Evolutionary conservation across 2,888 invertebrate genomes (phyloP), one percentile per base, ranked within the genome.

Genomic region (Mythimna ferrago): DNA sequence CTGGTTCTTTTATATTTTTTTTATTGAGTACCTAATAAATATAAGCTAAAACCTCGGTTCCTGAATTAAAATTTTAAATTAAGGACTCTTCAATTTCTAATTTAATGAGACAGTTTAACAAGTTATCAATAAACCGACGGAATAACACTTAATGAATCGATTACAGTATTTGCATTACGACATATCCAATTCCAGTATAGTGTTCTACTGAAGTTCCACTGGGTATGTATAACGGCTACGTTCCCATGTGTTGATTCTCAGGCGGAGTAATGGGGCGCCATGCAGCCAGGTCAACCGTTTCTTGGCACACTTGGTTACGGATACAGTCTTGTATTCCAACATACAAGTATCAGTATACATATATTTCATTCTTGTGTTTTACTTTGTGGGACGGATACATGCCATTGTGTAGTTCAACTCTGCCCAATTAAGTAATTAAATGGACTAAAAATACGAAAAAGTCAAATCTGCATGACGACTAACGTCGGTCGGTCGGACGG

Each of bases 231-330:
- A 57, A 32, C 78, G 60, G n/a, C 32, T 51, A 21, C 54, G 62
- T 86, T 86, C 86, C 71, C 86, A 86, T 85, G 86, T 76, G 77
- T 75, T 78, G 64, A 66, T 86, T 86, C 86, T 74, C 86, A 86
- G 68, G 71, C 66, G 32, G 19, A 53, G 70, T 41, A 66, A 53
- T 78, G 14, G 70, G 32, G 51, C 76, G 57, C 71, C 70, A 64
- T 71, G 65, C 73, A 32, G 60, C 48, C 76, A 77, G 85, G 86
- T 85, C 85, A 80, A 86, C 86, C 86, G 85, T 84, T 86, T 80
- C 71, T 84, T 80, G 85, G 77, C 86, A 86, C 63, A 86, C 86
- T 66, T 71, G 62, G 51, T 71, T 71, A 76, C 86, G 80, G 81
- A 81, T 77, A 56, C 75, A 61, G 9, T 65, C 66, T 71, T 73